Evolutionary conservation across 2,797 vertebrate genomes (phyloP).

Genomic region (Gila robusta): DNA sequence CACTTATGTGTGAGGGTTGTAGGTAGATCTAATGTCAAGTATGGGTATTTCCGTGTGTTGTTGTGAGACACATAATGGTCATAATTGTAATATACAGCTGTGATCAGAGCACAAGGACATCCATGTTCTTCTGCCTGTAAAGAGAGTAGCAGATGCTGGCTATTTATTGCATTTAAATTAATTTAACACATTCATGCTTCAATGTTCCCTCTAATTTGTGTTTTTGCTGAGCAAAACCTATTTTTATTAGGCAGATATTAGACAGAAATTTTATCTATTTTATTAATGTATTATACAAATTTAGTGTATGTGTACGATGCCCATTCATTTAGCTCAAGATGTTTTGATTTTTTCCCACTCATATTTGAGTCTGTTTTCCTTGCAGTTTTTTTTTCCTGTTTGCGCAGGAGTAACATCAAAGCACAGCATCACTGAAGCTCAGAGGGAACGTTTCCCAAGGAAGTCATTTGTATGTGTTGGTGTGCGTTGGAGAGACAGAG

Average conservation of each 20-base stretch:
- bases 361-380: not conserved
- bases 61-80: not conserved
- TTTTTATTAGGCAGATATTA: not conserved
- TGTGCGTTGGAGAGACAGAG: not conserved
- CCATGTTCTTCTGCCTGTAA: constrained; percentile 2
- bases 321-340: not conserved
- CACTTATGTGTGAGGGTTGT: not conserved
- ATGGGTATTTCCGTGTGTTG: not conserved
- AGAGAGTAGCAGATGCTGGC: constrained; percentile 1
- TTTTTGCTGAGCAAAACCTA: not conserved
- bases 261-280: not conserved
- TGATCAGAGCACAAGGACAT: not conserved
- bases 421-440: not conserved
- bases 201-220: constrained; percentile 9
- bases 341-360: not conserved
- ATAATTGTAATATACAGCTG: constrained; percentile 1
- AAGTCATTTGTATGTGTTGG: not conserved
- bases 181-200: constrained; percentile 13
- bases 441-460: not conserved
- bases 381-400: not conserved
- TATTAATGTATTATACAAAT: too few relatives aligned
- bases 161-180: constrained; percentile 13
- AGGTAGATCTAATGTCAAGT: not conserved
- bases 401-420: constrained; percentile 3
- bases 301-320: too few relatives aligned